Conservation (phyloP, 2,888 invertebrate species). For the Ochropleura plecta region DNA sequence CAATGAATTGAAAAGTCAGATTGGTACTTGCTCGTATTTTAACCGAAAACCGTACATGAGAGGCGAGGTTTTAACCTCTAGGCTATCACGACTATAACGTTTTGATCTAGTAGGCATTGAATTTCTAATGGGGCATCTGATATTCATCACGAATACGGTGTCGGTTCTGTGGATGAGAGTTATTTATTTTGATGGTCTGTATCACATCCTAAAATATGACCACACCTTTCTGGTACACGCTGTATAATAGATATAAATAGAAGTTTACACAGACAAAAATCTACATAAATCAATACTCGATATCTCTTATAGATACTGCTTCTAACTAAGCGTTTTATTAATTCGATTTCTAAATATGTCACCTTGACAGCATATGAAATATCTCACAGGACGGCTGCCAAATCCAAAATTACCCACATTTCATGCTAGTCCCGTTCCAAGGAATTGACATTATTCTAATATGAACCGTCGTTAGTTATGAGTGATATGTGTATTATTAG, state of each 20-base stretch:
- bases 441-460: slow-evolving; percentile 25
- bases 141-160: background rate
- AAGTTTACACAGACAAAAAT: background rate
- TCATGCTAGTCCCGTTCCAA: slow-evolving; percentile 30
- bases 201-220: background rate
- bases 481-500: slow-evolving; percentile 58
- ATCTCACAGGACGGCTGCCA: slow-evolving; percentile 31
- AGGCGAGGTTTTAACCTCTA: too few relatives aligned
- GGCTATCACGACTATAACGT: background rate
- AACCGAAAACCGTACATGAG: too few relatives aligned
- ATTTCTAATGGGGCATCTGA: background rate
- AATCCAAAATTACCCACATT: slow-evolving; percentile 42
- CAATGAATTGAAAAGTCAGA: too few relatives aligned
- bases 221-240: background rate
- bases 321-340: slow-evolving; percentile 11
- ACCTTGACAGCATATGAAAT: slow-evolving; percentile 29
- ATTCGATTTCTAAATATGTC: slow-evolving; percentile 10
- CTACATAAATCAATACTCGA: background rate
- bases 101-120: background rate
- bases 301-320: background rate
- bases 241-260: background rate
- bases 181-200: background rate
- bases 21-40: too few relatives aligned
- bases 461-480: slow-evolving; percentile 52
- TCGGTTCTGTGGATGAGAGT: background rate